Evolutionary conservation across 37 sponge, comb jelly and placozoan species (phyloP).

Genomic region (Oscarella lobularis): DNA sequence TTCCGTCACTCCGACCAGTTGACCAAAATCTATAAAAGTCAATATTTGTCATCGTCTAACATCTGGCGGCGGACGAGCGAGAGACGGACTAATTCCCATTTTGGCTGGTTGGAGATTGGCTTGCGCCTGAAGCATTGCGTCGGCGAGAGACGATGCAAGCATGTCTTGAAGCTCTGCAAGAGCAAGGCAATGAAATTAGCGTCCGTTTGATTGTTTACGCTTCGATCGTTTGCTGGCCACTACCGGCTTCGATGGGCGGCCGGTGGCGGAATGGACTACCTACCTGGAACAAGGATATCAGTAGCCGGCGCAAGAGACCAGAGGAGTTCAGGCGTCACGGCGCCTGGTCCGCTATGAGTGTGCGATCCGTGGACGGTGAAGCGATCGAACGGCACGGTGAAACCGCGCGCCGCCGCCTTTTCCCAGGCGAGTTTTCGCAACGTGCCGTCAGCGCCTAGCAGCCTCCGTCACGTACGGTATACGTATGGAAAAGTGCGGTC

Average conservation of each 20-base stretch:
- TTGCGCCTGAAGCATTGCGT: constrained; percentile 14
- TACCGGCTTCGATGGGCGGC: neutral
- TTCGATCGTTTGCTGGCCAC: too few species aligned
- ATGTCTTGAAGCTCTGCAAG: constrained; percentile 10
- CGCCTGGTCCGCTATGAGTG: constrained; percentile 29
- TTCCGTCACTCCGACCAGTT: constrained; percentile 14
- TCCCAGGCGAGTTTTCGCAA: constrained; percentile 16
- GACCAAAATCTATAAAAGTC: too few species aligned
- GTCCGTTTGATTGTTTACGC: too few species aligned
- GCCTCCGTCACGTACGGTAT: neutral
- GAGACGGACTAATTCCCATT: too few species aligned
- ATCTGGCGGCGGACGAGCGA: too few species aligned
- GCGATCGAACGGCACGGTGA: constrained; percentile 8
- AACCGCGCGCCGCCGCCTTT: constrained; percentile 13
- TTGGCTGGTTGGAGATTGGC: constrained; percentile 6
- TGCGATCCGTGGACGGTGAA: constrained; percentile 21
- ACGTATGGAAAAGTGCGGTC: neutral
- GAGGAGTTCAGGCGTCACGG: constrained; percentile 19
- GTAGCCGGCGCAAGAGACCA: constrained; percentile 27
- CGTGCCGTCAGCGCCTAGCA: constrained; percentile 22
- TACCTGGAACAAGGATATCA: constrained; percentile 19
- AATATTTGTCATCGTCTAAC: too few species aligned
- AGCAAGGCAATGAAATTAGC: too few species aligned
- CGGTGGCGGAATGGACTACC: neutral
- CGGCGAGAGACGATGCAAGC: constrained; percentile 10